phyloP scores from a whole-genome alignment of 2,797 vertebrate species.

The Otolemur crassicaudatus region DNA sequence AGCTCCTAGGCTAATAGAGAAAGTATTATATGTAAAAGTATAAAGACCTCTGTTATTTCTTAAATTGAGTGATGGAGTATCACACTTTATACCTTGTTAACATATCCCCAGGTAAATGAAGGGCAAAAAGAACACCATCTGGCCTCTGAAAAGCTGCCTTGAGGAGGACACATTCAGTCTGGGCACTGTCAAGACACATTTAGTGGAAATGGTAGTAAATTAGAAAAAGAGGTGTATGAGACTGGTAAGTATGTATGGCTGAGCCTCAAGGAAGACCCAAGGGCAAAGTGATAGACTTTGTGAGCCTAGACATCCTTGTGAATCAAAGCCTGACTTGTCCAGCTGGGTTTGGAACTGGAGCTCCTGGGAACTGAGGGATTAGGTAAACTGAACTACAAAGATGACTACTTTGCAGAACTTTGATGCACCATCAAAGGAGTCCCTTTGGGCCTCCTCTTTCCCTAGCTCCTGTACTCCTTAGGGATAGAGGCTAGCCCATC shows the following conservation, averaged over 20 bases:
- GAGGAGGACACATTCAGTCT: slow-evolving; percentile 6
- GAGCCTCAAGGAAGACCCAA: slow-evolving; percentile 11
- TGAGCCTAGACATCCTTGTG: background rate
- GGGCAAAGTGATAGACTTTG: background rate
- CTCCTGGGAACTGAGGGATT: slow-evolving; percentile 34
- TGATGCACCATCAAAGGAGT: background rate
- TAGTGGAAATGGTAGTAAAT: slow-evolving; percentile 18
- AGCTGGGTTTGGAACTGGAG: background rate
- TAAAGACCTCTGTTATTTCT: slow-evolving; percentile 44
- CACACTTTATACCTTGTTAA: slow-evolving; percentile 38
- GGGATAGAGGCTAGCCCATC: background rate
- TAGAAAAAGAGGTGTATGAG: background rate
- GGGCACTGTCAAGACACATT: slow-evolving; percentile 20
- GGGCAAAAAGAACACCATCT: background rate
- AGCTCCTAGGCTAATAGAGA: slow-evolving; percentile 10
- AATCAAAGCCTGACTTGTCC: background rate
- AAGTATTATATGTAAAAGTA: background rate
- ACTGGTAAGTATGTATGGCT: background rate
- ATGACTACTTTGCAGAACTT: background rate
- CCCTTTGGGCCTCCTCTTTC: background rate
- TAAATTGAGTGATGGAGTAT: background rate
- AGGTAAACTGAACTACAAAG: slow-evolving; percentile 9
- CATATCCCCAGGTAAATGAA: slow-evolving; percentile 45
- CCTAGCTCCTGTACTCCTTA: background rate
- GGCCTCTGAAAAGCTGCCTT: slow-evolving; percentile 23